These are phyloP conservation scores for Salticus scenicus DNA, from an alignment of 2,888 invertebrate species.

Conservation along the genomic window DNA sequence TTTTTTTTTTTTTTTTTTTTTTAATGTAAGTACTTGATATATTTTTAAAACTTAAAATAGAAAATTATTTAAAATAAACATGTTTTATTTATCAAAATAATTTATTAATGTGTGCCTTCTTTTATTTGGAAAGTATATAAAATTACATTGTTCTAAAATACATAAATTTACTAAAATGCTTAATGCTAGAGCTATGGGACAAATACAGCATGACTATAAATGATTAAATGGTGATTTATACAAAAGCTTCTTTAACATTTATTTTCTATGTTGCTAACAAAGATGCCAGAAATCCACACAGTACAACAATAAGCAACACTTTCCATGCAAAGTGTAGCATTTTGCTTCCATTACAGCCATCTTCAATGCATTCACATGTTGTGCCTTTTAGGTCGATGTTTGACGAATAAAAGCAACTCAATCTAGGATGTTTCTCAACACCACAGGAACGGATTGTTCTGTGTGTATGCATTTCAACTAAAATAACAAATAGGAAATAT, in stretches of 20 bases:
- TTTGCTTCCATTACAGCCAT: constrained; percentile 49
- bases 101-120: too few relatives aligned
- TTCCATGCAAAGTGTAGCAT: constrained; percentile 24
- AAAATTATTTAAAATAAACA: too few relatives aligned
- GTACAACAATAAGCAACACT: background rate
- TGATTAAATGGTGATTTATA: background rate
- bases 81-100: too few relatives aligned
- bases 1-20: too few relatives aligned
- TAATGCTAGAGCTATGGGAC: constrained; percentile 27
- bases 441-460: constrained; percentile 55
- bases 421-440: constrained; percentile 42
- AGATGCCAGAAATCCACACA: constrained; percentile 6
- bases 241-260: background rate
- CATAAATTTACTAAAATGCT: constrained; percentile 10
- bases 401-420: constrained; percentile 48
- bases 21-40: too few relatives aligned
- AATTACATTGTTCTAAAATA: background rate
- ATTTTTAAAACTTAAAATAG: too few relatives aligned
- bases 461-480: constrained; percentile 27
- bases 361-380: constrained; percentile 60
- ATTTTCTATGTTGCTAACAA: background rate
- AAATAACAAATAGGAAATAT: background rate
- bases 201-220: constrained; percentile 5
- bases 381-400: constrained; percentile 55
- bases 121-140: too few relatives aligned